Base-by-base conservation (phyloP, 2,888 invertebrate species). In the Neelides folsomi region DNA sequence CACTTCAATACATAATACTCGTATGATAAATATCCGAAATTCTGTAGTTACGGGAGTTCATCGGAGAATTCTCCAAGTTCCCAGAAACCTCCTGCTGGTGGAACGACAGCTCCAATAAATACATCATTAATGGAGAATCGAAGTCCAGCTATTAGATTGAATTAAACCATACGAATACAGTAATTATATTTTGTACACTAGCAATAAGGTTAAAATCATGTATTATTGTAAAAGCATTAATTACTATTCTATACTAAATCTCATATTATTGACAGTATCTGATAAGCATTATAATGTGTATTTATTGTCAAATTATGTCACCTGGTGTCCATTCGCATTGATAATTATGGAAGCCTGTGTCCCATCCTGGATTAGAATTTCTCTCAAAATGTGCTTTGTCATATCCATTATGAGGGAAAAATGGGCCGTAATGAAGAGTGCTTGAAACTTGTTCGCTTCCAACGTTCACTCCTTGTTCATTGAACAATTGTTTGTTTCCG, bases 381-480 rank as follows among this genome's bases (percentile, higher is more conserved):
- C 62, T 67, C 40, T 66, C 59, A 69, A 72, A 77, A 61, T 76
- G 75, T 1, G 80, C 75, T 40, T 68, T 69, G 5, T 70, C 70
- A 70, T 75, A 79, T n/a, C 71, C 75, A 65, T 80, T 77, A 40
- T 72, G 65, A 1, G 64, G 70, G 38, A 71, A 74, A 65, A 74
- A 74, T 2, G 80, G 81, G 3, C 82, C 82, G 69, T 75, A 83
- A 68, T 82, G 82, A n/a, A 83, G 69, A 0, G 81, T 81, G 6
- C 77, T 75, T 3, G 67, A 75, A 12, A 73, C 73, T 66, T 76
- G 74, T 61, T 79, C 75, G 1, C 73, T 71, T 3, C 81, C 80
- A 60, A 80, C 77, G 63, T 78, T 71, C 1, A 68, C 66, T 13
- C 61, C 58, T 20, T 53, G 43, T 9, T 57, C 50, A 34, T 54